Percentiles rank a stretch among this genome's conserved stretches.
phyloP scores from a whole-genome alignment of 2,888 invertebrate species.

The Piscicola geometra region DNA sequence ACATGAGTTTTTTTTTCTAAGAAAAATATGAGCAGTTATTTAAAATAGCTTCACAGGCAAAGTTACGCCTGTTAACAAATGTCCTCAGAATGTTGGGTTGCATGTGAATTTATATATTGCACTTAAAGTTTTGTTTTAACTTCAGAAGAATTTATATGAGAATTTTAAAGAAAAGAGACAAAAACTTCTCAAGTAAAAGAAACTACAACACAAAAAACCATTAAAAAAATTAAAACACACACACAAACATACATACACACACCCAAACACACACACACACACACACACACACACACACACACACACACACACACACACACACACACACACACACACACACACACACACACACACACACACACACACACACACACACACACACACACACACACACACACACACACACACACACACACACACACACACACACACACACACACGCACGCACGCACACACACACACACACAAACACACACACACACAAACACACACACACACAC shows the following conservation, averaged over 20 bases:
- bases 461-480: slow-evolving; percentile 21
- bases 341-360: slow-evolving; percentile 37
- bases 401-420: slow-evolving; percentile 26
- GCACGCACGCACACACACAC: slow-evolving; percentile 15
- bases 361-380: slow-evolving; percentile 19
- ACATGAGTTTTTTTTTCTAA: too few relatives aligned
- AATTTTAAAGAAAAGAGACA: too few relatives aligned
- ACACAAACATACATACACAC: slow-evolving; percentile 26
- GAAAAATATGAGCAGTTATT: too few relatives aligned
- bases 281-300: slow-evolving; percentile 6
- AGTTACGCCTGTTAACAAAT: too few relatives aligned
- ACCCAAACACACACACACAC: slow-evolving; percentile 11
- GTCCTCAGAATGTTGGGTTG: too few relatives aligned
- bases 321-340: slow-evolving; percentile 37
- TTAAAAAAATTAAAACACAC: too few relatives aligned
- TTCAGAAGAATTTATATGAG: too few relatives aligned
- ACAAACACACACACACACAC: slow-evolving; percentile 27
- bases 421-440: slow-evolving; percentile 23
- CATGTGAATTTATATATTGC: too few relatives aligned
- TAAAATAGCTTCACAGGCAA: too few relatives aligned
- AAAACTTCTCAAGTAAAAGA: too few relatives aligned
- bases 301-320: not conserved
- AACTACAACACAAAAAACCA: too few relatives aligned
- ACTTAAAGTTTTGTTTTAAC: too few relatives aligned
- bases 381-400: slow-evolving; percentile 7